Evolutionary conservation across 2,113 vertebrate species (phyloP), one percentile per base, ranked within the genome.

Genomic region (Silurus asotus): DNA sequence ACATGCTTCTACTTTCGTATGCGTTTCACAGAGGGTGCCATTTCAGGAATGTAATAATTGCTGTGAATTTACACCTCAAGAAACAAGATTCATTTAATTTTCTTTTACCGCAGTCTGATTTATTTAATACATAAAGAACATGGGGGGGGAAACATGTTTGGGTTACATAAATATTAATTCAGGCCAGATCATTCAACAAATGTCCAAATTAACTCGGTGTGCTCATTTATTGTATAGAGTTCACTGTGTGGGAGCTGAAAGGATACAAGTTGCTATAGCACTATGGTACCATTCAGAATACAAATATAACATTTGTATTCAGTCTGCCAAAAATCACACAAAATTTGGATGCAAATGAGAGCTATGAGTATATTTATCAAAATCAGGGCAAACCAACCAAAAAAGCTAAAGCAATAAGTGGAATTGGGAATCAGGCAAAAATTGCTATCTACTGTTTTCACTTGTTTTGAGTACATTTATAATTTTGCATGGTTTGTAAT

Each of bases 11-110:
- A 59, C 76, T 80, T 79, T 80, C 9, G 15, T 51, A 80, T 85
- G 62, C 62, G 64, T 59, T 69, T 85, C 84, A 70, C 75, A 79
- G 59, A 28, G 64, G 15, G 37, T 70, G 62, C 17, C 62, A 37
- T 85, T 85, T 58, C 19, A 49, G 84, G 53, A 79, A 80, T 59
- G 9, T 23, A 59, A 80, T 80, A 70, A 85, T 85, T 85, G 76
- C 76, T 59, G 53, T 51, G 64, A 79, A 85, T 85, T 80, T 70
- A 70, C 61, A 85, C 64, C 37, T 59, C 53, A 80, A 80, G 23
- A 70, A 80, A 85, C 64, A 59, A 67, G 28, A 80, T 69, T 85
- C 37, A 53, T 49, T 85, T 70, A 53, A 85, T 69, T 78, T 56
- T 37, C 64, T 28, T 67, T 37, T 28, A 67, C 75, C 5, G 17